Evolutionary conservation across 2,888 invertebrate genomes (phyloP).

Genomic region (Caradrina clavipalpis): DNA sequence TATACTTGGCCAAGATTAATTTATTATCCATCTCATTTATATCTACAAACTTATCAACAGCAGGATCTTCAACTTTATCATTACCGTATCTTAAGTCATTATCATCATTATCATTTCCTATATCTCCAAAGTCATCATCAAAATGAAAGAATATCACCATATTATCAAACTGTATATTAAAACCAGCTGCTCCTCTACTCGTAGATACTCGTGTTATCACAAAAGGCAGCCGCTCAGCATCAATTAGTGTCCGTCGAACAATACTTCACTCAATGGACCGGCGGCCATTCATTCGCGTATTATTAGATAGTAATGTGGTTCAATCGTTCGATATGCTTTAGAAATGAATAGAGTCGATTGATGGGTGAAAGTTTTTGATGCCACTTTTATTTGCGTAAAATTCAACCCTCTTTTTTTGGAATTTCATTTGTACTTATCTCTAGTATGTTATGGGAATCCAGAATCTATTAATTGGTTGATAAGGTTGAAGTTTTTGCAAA

Average conservation of each 20-base stretch:
- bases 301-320: slow-evolving; percentile 75
- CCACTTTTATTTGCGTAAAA: neutral
- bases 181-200: slow-evolving; percentile 50
- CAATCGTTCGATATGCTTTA: slow-evolving; percentile 77
- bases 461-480: neutral
- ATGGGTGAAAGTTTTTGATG: slow-evolving; percentile 15
- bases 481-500: neutral
- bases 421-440: neutral
- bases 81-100: no score
- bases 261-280: slow-evolving; percentile 83
- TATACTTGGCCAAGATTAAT: neutral
- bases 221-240: slow-evolving; percentile 78
- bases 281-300: slow-evolving; percentile 79
- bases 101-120: neutral
- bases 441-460: neutral
- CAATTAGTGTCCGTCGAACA: slow-evolving; percentile 83
- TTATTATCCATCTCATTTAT: neutral
- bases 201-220: slow-evolving; percentile 61
- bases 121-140: neutral
- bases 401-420: neutral
- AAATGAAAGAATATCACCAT: slow-evolving; percentile 14
- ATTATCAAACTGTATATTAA: slow-evolving; percentile 22
- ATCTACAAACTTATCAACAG: neutral
- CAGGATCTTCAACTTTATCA: neutral
- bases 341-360: slow-evolving; percentile 56